Percentiles rank a stretch among this genome's conserved stretches.
Evolutionary conservation across 2,797 vertebrate genomes (phyloP).

Genomic region (Botia almorhae): DNA sequence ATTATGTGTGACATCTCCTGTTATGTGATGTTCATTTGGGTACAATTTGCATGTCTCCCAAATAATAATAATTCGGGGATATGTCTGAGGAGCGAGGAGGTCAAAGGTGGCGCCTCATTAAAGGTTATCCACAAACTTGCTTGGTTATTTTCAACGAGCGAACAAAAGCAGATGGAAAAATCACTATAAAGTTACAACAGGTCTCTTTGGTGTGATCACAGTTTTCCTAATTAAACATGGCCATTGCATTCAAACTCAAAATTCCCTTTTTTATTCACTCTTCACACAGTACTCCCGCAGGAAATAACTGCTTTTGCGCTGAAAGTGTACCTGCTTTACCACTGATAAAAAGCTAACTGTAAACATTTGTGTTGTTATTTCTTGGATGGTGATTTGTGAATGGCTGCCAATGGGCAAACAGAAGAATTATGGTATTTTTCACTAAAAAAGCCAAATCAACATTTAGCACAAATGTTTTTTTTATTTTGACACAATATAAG

Average conservation of each 20-base stretch:
- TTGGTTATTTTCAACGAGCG: conserved; percentile 25
- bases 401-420: conserved; percentile 20
- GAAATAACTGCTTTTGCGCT: conserved; percentile 20
- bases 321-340: conserved; percentile 40
- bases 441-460: not conserved
- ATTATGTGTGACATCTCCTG: conserved; percentile 36
- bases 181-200: conserved; percentile 13
- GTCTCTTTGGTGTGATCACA: conserved; percentile 32
- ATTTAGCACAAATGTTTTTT: not conserved
- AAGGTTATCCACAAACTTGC: conserved; percentile 24
- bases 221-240: conserved; percentile 48
- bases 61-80: conserved; percentile 40
- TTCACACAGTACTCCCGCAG: conserved; percentile 34
- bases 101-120: conserved; percentile 11
- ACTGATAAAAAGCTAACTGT: conserved; percentile 30
- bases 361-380: conserved; percentile 35
- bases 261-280: conserved; percentile 26
- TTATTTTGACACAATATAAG: not conserved
- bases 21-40: conserved; percentile 16
- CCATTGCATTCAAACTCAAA: conserved; percentile 16
- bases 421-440: conserved; percentile 16
- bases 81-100: conserved; percentile 18
- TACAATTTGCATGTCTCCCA: conserved; percentile 35
- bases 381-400: conserved; percentile 32
- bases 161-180: conserved; percentile 16